These are phyloP conservation scores for Poecilia latipinna DNA, from an alignment of 2,113 vertebrate genomes.

Conservation along the genomic window DNA sequence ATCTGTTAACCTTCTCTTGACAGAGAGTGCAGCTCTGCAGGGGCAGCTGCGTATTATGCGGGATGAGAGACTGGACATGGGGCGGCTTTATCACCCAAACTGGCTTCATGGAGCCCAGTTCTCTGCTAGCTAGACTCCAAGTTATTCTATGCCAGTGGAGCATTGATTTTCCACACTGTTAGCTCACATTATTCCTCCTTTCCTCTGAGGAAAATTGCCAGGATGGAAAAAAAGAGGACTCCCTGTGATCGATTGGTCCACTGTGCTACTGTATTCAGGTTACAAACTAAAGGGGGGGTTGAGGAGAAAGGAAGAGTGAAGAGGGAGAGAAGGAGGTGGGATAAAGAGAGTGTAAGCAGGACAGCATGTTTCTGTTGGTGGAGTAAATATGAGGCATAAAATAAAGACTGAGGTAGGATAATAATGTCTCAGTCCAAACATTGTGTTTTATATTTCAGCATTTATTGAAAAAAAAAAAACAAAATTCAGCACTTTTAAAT, in stretches of 20 bases:
- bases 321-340: conserved; percentile 13
- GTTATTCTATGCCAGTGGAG: conserved; percentile 78
- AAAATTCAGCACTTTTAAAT: conserved; percentile 18
- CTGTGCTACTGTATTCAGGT: conserved; percentile 76
- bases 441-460: conserved; percentile 2
- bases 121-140: conserved; percentile 70
- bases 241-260: conserved; percentile 77
- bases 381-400: conserved; percentile 54
- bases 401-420: conserved; percentile 18
- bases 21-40: conserved; percentile 51
- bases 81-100: conserved; percentile 72
- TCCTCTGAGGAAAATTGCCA: conserved; percentile 77
- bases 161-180: conserved; percentile 83
- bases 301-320: conserved; percentile 35
- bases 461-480: conserved; percentile 6
- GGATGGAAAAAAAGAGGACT: conserved; percentile 73
- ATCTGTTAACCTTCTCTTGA: conserved; percentile 69
- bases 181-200: conserved; percentile 80
- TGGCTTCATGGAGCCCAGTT: conserved; percentile 62
- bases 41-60: conserved; percentile 54
- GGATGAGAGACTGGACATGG: conserved; percentile 59
- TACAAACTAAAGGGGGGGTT: conserved; percentile 70
- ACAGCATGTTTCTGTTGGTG: conserved; percentile 49
- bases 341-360: conserved; percentile 33
- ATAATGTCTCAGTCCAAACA: background rate